Conservation (phyloP, 2,113 vertebrate genomes). For the Donacobius atricapilla region DNA sequence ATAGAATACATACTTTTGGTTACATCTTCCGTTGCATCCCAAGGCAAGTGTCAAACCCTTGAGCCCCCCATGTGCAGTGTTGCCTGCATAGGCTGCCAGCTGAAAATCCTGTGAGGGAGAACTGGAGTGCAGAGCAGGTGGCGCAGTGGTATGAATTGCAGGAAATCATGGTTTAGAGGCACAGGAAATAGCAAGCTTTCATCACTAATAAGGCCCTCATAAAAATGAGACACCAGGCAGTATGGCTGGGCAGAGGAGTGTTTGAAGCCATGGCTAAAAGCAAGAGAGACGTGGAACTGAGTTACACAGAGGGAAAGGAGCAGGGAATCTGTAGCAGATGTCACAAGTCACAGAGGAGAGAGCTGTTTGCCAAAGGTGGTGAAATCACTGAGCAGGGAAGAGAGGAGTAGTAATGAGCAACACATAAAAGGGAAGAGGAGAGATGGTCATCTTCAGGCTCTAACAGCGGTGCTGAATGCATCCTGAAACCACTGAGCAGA, state of each 20-base stretch:
- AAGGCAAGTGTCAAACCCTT: neutral
- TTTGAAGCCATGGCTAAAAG: neutral
- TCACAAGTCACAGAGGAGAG: neutral
- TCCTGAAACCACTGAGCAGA: neutral
- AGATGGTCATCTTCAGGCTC: neutral
- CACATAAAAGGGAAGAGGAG: neutral
- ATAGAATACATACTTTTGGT: neutral
- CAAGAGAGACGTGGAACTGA: neutral
- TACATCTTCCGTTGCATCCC: neutral
- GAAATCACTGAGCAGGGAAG: neutral
- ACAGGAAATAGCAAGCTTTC: neutral
- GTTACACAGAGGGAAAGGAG: fast-evolving
- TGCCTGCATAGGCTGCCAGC: neutral
- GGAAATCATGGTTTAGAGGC: fast-evolving
- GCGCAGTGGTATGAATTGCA: neutral
- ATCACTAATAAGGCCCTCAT: neutral
- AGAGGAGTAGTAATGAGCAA: neutral
- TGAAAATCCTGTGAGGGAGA: neutral
- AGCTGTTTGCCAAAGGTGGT: neutral
- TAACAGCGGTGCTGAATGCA: neutral
- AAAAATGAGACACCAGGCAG: neutral
- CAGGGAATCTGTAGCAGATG: neutral
- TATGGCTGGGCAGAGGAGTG: fast-evolving
- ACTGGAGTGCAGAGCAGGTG: neutral
- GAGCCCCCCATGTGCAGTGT: fast-evolving